Base-by-base conservation (phyloP, 2,113 vertebrate species). In the Sander lucioperca region DNA sequence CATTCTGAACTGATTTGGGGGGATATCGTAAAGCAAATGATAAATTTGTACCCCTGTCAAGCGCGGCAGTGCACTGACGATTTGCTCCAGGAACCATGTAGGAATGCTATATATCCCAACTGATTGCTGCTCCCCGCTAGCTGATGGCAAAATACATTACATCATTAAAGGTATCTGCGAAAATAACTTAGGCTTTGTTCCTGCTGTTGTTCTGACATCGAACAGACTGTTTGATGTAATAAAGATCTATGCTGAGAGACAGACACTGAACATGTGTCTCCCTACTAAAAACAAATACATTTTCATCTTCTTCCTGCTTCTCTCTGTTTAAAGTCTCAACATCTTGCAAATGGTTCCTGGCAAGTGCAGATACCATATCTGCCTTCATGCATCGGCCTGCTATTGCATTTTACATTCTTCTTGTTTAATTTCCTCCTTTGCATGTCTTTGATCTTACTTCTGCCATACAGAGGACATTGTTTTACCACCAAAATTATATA, bases 21-120 rank as follows among this genome's bases (percentile, higher is more conserved):
- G 89, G 91, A 93, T 93, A 94, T 92, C 91, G 83, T 94, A 94
- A 94, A 95, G 88, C 94, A 93, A 94, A 94, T 93, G 92, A 94
- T 93, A 91, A 94, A 95, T 95, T 93, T 93, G 92, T 94, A 89
- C 86, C 81, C 84, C 89, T 95, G 93, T 95, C 91, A 94, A 88
- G 87, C 69, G 83, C 62, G 79, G 84, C 88, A 88, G 89, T 84
- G 78, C 6, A 36, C 81, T 87, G 91, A 93, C 84, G 79, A 87
- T 74, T 83, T 92, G 84, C 92, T 89, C 86, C 66, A 84, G 91
- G 90, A 94, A 90, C 92, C 92, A 88, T 86, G 89, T 69, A 89
- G 89, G 89, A 95, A 94, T 90, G 91, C 86, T 84, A 92, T 95
- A 93, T 92, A 94, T 95, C 84, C 91, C 77, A 6, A 58, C 89